Evolutionary conservation across 2,797 vertebrate species (phyloP), one percentile per base, ranked within the genome.

Genomic region (Muscicapa comitata): DNA sequence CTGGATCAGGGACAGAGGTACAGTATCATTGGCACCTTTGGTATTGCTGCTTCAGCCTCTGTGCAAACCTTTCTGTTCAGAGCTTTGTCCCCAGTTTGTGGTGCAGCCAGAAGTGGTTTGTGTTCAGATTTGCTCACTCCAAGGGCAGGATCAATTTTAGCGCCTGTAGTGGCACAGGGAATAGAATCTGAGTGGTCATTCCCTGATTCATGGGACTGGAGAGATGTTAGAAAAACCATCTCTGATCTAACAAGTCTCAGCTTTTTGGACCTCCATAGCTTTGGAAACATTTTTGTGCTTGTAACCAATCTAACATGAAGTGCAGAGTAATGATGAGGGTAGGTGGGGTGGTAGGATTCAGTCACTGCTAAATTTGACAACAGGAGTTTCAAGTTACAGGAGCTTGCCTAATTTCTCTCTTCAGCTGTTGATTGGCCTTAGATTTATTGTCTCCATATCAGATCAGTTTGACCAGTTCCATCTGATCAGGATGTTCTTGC

Each of bases 1-100:
- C 98, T 29, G 98, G 98, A 84, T 98, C 98, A 72, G 98, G 98
- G 93, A 95, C 98, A 85, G 99, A 99, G 99, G 99, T 99, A 96
- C 10, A 54, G 68, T 62, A 23, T 35, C 2, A 19, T 16, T 73
- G 14, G 26, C 20, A 13, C 18, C 17, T 53, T 63, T 31, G 25
- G 3, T 14, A 86, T 90, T 88, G 62, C 59, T 90, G 23, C 2
- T 0, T 73, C 57, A 78, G 20, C 16, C 40, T 72, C 50, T 72
- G 1, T 80, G n/a, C 42, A 82, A 87, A 24, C 20, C 38, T 38
- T 61, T 50, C 40, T 42, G 6, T 76, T 85, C 54, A 13, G 12
- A 78, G 18, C 16, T 59, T 58, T 86, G 61, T 5, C 8, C 21
- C 14, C 37, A 2, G 24, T 40, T 35, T 19, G 7, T 63, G 40